Base-by-base conservation (phyloP, 2,888 invertebrate genomes). In the Drosophila multiciliata region DNA sequence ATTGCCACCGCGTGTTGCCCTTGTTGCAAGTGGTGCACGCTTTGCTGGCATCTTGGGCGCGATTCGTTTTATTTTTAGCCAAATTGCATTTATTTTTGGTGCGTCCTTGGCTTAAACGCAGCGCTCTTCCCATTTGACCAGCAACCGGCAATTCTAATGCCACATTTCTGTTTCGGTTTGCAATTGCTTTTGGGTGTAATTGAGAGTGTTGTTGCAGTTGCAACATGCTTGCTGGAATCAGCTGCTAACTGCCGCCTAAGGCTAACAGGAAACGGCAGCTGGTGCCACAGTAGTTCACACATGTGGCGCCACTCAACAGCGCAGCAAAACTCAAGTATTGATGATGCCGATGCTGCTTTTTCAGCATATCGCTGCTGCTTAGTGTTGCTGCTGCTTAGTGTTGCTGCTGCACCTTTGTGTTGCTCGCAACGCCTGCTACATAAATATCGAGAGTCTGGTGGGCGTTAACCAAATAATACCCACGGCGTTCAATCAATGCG, bases 1-100 rank as follows among this genome's bases (percentile, higher is more conserved):
- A 77, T 78, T 82, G 79, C 75, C 81, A 81, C 78, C 78, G 70
- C 74, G 61, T 63, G 63, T 61, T 75, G 79, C 66, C 38, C 23
- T 66, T 63, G 79, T 59, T 62, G 57, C 35, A 36, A 29, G 29
- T 48, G 67, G 4, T 66, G 48, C 48, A 36, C 42, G 57, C 42
- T 57, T 29, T 33, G 32, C 52, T 52, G 20, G 12, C 20, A 52
- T 32, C 52, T 45, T 52, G 33, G 15, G 8, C 52, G 84, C 87
- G 80, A 84, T 67, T 52, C 59, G 45, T 59, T 82, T 87, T 83
- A 87, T 83, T 83, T 83, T 84, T 83, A 83, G 83, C 52, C 64
- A 40, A 66, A 79, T 73, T 58, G 64, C 73, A 75, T 84, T 87
- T 83, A 83, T 83, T 84, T 87, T 80, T 84, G 87, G 80, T 61